These are phyloP conservation scores for Choreutis nemorana DNA, from an alignment of 2,888 invertebrate species.

Conservation along the genomic window DNA sequence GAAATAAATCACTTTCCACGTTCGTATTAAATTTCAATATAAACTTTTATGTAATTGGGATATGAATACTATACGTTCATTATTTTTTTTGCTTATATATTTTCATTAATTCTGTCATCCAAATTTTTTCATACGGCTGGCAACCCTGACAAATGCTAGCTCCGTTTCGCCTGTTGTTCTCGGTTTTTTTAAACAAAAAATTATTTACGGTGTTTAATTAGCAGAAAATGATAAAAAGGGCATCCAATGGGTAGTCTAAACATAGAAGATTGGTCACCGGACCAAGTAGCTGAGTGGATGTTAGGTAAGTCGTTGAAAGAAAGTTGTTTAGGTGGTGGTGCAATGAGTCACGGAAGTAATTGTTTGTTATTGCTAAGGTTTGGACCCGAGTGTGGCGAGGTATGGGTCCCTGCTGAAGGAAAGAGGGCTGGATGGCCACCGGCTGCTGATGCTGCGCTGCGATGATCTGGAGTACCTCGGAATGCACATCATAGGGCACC, in stretches of 20 bases:
- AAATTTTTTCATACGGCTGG: too few species aligned
- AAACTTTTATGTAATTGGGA: too few species aligned
- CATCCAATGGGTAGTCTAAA: slow-evolving; percentile 43
- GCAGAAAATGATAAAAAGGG: too few species aligned
- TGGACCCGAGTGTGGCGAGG: slow-evolving; percentile 79
- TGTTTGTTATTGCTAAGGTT: slow-evolving; percentile 57
- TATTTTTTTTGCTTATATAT: too few species aligned
- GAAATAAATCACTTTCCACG: too few species aligned
- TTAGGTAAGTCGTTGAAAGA: slow-evolving; percentile 68
- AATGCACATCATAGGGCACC: slow-evolving; percentile 88
- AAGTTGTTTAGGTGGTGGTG: slow-evolving; percentile 6
- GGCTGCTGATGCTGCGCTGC: slow-evolving; percentile 83
- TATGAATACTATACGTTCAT: too few species aligned
- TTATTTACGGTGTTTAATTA: too few species aligned
- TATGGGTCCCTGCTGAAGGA: slow-evolving; percentile 84
- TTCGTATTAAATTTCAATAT: too few species aligned
- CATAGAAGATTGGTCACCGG: slow-evolving; percentile 89
- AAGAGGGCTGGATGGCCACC: slow-evolving; percentile 82
- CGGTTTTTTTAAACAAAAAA: too few species aligned
- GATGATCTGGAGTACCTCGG: slow-evolving; percentile 90
- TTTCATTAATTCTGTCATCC: too few species aligned
- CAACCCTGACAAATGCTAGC: too few species aligned
- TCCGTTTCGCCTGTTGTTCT: too few species aligned
- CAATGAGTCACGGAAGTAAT: slow-evolving; percentile 24
- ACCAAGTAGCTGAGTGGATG: slow-evolving; percentile 91